Conservation (phyloP, 2,113 vertebrate species). For the Anser cygnoides region DNA sequence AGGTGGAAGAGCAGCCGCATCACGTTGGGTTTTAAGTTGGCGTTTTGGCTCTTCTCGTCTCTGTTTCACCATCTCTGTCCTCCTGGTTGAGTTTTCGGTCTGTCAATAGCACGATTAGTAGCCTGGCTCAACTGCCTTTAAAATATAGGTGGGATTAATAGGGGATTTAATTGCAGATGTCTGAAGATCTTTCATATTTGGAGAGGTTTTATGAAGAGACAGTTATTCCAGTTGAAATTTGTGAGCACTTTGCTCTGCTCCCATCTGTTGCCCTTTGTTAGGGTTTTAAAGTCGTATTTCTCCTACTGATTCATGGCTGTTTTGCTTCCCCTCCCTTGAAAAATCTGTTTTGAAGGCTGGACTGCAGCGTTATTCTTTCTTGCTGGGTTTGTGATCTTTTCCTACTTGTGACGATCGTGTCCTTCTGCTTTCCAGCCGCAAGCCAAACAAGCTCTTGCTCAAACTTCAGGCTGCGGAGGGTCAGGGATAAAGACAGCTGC, state of each 20-base stretch:
- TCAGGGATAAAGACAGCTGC: not conserved
- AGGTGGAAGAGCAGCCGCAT: not conserved
- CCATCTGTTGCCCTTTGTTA: constrained; percentile 30
- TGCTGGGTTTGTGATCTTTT: not conserved
- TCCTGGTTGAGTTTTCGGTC: not conserved
- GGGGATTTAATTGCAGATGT: constrained; percentile 45
- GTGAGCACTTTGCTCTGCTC: not conserved
- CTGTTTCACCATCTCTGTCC: not conserved
- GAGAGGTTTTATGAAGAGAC: constrained; percentile 32
- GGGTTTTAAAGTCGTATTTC: constrained; percentile 38
- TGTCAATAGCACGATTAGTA: not conserved
- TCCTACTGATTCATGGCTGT: constrained; percentile 16
- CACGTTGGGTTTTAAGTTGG: not conserved
- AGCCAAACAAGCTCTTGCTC: not conserved
- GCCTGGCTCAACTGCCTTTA: constrained; percentile 29
- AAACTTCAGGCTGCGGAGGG: not conserved
- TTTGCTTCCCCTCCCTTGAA: not conserved
- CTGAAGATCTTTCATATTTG: constrained; percentile 42
- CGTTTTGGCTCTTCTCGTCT: constrained; percentile 12
- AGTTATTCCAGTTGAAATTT: constrained; percentile 42
- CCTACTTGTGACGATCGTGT: not conserved
- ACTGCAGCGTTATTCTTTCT: not conserved
- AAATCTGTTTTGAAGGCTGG: not conserved
- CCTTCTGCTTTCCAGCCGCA: not conserved
- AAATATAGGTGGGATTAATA: constrained; percentile 49